Percentiles rank a stretch among this genome's conserved stretches.
Conservation (phyloP, 2,113 vertebrate species). For the Puntigrus tetrazona region DNA sequence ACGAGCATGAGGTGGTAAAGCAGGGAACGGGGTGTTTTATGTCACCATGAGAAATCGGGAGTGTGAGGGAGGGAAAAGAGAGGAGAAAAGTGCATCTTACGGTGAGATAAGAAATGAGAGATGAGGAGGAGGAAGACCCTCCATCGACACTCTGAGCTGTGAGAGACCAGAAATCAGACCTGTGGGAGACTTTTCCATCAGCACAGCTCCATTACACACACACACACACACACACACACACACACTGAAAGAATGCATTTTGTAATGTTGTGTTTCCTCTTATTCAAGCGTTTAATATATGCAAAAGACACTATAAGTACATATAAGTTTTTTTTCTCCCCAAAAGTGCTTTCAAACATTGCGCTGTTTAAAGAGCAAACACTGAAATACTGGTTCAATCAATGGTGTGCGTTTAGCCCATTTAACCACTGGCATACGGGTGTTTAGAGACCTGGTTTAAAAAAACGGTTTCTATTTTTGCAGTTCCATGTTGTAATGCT, state of each 20-base stretch:
- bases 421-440: background rate
- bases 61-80: background rate
- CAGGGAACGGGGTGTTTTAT: background rate
- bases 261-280: background rate
- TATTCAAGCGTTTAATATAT: background rate
- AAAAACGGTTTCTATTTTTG: background rate
- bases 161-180: constrained; percentile 16
- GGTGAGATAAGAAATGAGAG: constrained; percentile 21
- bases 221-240: background rate
- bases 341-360: background rate
- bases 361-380: background rate
- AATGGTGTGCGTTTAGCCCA: background rate
- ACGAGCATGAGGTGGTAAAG: background rate
- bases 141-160: constrained; percentile 16
- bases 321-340: background rate
- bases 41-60: background rate
- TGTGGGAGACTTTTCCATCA: constrained; percentile 34
- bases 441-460: background rate
- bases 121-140: constrained; percentile 27
- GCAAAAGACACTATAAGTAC: background rate
- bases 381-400: background rate
- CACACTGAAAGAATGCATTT: background rate
- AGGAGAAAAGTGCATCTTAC: background rate
- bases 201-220: background rate
- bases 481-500: background rate